Evolutionary conservation across 2,113 vertebrate species (phyloP), one percentile per base, ranked within the genome.

Genomic region (Campylomormyrus numenius): DNA sequence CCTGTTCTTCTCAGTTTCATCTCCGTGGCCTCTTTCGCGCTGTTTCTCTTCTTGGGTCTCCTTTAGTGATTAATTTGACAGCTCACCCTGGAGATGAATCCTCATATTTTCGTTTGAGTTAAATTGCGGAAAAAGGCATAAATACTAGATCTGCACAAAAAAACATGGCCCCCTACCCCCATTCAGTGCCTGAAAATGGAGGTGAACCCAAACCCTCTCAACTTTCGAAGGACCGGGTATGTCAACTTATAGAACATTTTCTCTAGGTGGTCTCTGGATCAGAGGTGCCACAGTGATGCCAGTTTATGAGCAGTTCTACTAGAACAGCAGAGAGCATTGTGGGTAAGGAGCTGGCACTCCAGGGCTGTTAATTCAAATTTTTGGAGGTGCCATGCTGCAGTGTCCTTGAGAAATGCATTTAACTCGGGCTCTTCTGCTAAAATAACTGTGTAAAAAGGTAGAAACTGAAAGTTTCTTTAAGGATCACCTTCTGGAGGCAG

Each of bases 51-150:
- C 58, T 35, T 49, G 50, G 89, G 70, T 91, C 86, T 86, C 66
- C 9, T 84, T 89, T 80, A 88, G 74, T 74, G 49, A 92, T 92
- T 92, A 91, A 92, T 90, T 90, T 88, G 70, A 85, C 48, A 31
- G 70, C 52, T 90, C 88, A 90, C 90, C 90, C 89, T 74, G 77
- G 88, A 92, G 90, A 93, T 91, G 53, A 92, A 93, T 92, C 53
- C 49, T 58, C 88, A 92, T 88, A 66, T 85, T 31, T 53, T 31
- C 77, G 27, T 74, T 62, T 80, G 45, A n/a, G 66, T 50, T 9
- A 62, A 46, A 52, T 50, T 89, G 77, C 5, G 58, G 35, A 9
- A 88, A 77, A 83, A n/a, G 39, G 5, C 5, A 74, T 21, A 21
- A 42, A 45, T 56, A n/a, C 5, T 6, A 15, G 27, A n/a, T 52